Evolutionary conservation across 1,140 invertebrate genomes (phyloP), one percentile per base, ranked within the genome.

Genomic region (Bombus polaris): DNA sequence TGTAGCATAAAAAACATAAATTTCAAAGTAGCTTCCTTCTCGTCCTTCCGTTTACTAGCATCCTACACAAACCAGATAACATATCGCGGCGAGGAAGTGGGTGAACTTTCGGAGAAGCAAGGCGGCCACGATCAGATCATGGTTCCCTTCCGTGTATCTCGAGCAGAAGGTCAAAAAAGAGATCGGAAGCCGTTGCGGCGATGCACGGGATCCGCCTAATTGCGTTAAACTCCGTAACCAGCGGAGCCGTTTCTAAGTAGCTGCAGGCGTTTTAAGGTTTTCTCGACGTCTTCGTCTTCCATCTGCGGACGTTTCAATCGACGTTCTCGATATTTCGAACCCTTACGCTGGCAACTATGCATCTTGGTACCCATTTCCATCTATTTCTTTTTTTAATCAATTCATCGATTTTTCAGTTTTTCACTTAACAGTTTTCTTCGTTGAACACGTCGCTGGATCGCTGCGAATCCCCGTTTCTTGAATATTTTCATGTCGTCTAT

Each of bases 121-220:
- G n/a, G 8, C n/a, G 10, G 10, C 28, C 13, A 13, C 42, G 39
- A 42, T 28, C 2, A 39, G 37, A 32, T 57, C 32, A 10, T 12
- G 28, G 37, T 57, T 53, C 6, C 2, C 32, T 62, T 57, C 44
- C 13, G 35, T 15, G 28, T 12, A 81, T 44, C 68, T 73, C 47
- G 47, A 4, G 22, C 1, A 47, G 53, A 81, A 78, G 82, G 82
- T 83, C 65, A 75, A 83, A 66, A 78, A 78, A 53, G 18, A 39
- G 78, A 78, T 59, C 37, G 82, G 82, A 83, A 83, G 82, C 82
- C 82, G 82, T 83, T 83, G 82, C 81, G 72, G 81, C 57, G 57
- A 75, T 28, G 71, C 47, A 77, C 62, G 73, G 47, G 75, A 83
- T 83, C 75, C 82, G 13, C 75, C n/a, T 83, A 83, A 83, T 83